Evolutionary conservation across 2,888 invertebrate species (phyloP).

Genomic region (Euclidia mi): DNA sequence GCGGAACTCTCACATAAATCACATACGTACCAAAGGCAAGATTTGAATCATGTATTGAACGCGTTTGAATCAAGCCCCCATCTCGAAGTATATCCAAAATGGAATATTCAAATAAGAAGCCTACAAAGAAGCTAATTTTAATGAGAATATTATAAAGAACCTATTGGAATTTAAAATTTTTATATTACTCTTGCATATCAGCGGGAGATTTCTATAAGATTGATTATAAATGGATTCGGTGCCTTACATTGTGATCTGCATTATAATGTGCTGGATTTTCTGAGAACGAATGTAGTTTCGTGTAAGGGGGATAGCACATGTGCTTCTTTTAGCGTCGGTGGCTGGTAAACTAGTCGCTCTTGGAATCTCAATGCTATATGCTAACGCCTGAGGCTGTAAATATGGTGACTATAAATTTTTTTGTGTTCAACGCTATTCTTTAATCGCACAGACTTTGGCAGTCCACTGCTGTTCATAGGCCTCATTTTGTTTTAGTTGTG

Average conservation of each 20-base stretch:
- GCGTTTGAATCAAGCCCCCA: constrained; percentile 34
- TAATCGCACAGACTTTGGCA: no score
- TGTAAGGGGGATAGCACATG: no score
- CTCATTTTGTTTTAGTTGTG: no score
- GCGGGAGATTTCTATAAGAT: constrained; percentile 41
- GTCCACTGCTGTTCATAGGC: no score
- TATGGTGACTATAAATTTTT: no score
- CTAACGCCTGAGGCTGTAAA: no score
- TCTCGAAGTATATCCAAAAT: constrained; percentile 33
- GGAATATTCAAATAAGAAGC: constrained; percentile 50
- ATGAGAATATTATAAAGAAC: constrained; percentile 55
- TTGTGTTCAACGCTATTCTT: no score
- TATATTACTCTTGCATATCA: constrained; percentile 19
- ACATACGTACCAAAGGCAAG: constrained; percentile 21
- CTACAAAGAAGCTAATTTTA: constrained; percentile 60
- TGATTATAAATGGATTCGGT: constrained; percentile 42
- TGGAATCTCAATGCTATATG: no score
- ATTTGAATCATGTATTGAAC: constrained; percentile 27
- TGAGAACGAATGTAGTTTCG: not conserved
- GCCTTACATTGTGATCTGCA: constrained; percentile 18
- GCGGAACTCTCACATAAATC: constrained; percentile 7
- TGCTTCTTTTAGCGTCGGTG: no score
- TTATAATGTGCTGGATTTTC: constrained; percentile 15
- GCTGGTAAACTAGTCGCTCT: no score
- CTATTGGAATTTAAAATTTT: constrained; percentile 61